Conservation (phyloP, 1,140 invertebrate genomes). For the Drosophila littoralis region DNA sequence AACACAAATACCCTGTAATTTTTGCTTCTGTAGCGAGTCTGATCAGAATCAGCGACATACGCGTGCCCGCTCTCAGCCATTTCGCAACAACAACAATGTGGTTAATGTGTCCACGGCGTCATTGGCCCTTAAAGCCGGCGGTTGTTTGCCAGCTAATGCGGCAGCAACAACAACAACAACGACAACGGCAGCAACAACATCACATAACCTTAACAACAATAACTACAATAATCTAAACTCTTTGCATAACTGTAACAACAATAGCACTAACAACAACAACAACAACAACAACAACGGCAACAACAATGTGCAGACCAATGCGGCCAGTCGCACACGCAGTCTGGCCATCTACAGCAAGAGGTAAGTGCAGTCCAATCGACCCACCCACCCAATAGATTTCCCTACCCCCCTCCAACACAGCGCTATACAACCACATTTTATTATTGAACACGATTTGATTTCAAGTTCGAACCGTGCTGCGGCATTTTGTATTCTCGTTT, state of each 20-base stretch:
- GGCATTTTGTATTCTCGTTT: conserved; percentile 33
- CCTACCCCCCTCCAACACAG: not conserved
- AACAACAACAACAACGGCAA: conserved; percentile 47
- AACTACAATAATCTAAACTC: conserved; percentile 64
- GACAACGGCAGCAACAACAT: conserved; percentile 12
- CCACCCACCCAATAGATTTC: conserved; percentile 5
- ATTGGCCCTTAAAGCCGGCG: conserved; percentile 21
- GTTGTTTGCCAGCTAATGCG: conserved; percentile 24
- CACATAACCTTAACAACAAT: conserved; percentile 35
- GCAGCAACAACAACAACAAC: conserved; percentile 42
- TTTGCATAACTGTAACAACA: conserved; percentile 72
- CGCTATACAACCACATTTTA: conserved; percentile 22
- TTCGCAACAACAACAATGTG: conserved; percentile 70
- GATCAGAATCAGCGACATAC: conserved; percentile 71
- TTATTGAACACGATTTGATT: conserved; percentile 25
- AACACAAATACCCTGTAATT: conserved; percentile 2
- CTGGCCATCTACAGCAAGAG: conserved; percentile 82
- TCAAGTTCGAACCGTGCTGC: conserved; percentile 48
- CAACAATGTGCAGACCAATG: conserved; percentile 60
- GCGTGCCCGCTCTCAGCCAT: conserved; percentile 79
- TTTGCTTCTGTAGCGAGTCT: conserved; percentile 43
- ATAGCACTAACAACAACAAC: conserved; percentile 65
- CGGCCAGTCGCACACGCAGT: conserved; percentile 75
- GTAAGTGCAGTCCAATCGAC: conserved; percentile 62
- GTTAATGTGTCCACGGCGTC: conserved; percentile 23